phyloP scores from a whole-genome alignment of 2,888 invertebrate species.

The Leptopilina drosophilae region DNA sequence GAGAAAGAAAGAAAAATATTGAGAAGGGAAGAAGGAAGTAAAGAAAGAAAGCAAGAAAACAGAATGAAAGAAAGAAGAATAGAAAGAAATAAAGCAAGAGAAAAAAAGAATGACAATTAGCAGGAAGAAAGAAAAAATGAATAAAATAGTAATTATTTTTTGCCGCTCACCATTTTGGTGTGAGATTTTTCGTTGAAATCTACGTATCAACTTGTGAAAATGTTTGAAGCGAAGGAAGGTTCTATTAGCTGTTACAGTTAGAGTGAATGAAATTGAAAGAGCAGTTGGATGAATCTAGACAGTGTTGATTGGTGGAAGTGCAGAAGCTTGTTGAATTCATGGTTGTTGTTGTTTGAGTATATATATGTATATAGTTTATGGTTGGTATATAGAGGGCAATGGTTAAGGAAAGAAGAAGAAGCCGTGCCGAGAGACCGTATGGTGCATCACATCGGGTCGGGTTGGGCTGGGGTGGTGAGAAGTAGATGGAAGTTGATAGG shows the following conservation, averaged over 20 bases:
- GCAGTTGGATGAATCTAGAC: slow-evolving; percentile 26
- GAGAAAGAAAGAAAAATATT: too few relatives aligned
- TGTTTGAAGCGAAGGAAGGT: neutral
- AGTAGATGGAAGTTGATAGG: slow-evolving; percentile 76
- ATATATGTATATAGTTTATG: neutral
- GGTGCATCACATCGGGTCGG: slow-evolving; percentile 33
- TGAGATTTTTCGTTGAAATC: neutral
- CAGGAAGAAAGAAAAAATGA: too few relatives aligned
- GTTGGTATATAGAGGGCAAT: slow-evolving; percentile 18
- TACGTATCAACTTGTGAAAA: neutral
- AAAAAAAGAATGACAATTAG: too few relatives aligned
- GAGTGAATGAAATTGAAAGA: slow-evolving; percentile 21
- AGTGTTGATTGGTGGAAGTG: slow-evolving; percentile 36
- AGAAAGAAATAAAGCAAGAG: too few relatives aligned
- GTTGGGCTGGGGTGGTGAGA: slow-evolving; percentile 66
- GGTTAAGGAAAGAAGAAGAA: neutral
- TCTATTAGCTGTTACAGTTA: slow-evolving; percentile 14
- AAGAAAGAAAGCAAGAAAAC: too few relatives aligned
- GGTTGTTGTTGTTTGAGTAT: slow-evolving; percentile 1
- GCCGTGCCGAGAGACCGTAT: neutral
- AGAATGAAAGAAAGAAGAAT: too few relatives aligned
- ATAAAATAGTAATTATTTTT: too few relatives aligned
- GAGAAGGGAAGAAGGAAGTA: too few relatives aligned
- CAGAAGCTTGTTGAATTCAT: slow-evolving; percentile 18
- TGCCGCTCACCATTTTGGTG: too few relatives aligned